phyloP scores from a whole-genome alignment of 2,113 vertebrate species.

The Gila orcuttii region DNA sequence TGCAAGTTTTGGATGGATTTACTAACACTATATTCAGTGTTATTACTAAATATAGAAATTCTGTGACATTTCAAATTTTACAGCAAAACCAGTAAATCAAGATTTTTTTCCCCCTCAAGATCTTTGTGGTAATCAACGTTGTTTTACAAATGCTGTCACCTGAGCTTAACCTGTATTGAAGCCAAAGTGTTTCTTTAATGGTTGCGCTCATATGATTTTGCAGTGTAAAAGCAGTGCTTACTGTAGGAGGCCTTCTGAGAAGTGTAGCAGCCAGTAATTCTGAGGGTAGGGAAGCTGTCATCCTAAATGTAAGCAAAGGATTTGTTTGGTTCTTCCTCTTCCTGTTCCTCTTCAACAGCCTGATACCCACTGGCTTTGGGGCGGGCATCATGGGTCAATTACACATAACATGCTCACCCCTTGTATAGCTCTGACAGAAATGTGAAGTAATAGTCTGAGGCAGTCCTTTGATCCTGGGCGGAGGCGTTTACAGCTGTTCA shows the following conservation, averaged over 20 bases:
- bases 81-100: too few species aligned
- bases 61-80: too few species aligned
- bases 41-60: too few species aligned
- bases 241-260: background rate
- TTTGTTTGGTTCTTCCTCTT: background rate
- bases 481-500: conserved; percentile 10
- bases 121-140: background rate
- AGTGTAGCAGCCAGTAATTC: background rate
- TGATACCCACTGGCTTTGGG: conserved; percentile 16
- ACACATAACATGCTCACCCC: background rate
- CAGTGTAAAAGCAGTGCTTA: background rate
- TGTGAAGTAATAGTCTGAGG: conserved; percentile 2
- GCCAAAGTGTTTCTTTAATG: background rate
- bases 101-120: too few species aligned
- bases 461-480: background rate
- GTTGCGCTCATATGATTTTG: background rate
- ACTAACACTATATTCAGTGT: too few species aligned
- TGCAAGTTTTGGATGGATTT: too few species aligned
- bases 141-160: background rate
- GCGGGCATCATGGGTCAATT: background rate
- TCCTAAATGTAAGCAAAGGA: background rate
- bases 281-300: conserved; percentile 9
- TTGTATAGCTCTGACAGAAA: conserved; percentile 6
- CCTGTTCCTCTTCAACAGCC: background rate
- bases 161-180: background rate